Percentiles rank a stretch among this genome's conserved stretches.
Conservation (phyloP, 2,113 vertebrate species). For the Condylura cristata region DNA sequence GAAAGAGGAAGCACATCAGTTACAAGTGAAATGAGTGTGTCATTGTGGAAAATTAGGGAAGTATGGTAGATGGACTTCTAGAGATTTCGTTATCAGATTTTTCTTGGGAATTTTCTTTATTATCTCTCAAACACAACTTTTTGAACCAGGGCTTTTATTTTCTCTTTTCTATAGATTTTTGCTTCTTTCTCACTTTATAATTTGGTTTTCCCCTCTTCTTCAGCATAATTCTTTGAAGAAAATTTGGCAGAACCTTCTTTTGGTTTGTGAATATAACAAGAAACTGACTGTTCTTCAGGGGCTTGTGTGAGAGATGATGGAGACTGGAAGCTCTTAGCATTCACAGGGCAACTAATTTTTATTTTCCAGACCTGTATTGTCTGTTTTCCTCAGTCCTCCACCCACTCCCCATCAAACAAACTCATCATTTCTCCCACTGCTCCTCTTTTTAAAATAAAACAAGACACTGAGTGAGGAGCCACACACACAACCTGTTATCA, state of each 20-base stretch:
- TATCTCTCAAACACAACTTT: neutral
- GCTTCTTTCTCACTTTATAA: neutral
- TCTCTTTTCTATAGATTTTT: neutral
- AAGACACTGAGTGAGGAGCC: neutral
- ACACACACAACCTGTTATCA: neutral
- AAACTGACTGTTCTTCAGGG: neutral
- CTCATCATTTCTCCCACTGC: neutral
- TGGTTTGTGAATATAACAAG: neutral
- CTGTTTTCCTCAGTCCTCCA: neutral
- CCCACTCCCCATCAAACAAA: neutral
- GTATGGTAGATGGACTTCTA: neutral
- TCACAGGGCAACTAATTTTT: neutral
- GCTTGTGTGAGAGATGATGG: fast-evolving
- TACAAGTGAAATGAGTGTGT: neutral
- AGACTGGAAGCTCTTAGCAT: neutral
- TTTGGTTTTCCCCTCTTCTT: neutral
- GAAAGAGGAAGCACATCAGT: neutral
- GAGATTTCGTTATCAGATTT: neutral
- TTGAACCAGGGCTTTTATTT: neutral
- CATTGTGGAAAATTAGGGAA: neutral
- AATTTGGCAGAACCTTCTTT: neutral
- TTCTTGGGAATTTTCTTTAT: neutral
- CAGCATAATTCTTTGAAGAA: neutral
- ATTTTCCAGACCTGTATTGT: neutral
- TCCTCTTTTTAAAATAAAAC: neutral